phyloP scores from a whole-genome alignment of 2,797 vertebrate species.

The Erethizon dorsatum region DNA sequence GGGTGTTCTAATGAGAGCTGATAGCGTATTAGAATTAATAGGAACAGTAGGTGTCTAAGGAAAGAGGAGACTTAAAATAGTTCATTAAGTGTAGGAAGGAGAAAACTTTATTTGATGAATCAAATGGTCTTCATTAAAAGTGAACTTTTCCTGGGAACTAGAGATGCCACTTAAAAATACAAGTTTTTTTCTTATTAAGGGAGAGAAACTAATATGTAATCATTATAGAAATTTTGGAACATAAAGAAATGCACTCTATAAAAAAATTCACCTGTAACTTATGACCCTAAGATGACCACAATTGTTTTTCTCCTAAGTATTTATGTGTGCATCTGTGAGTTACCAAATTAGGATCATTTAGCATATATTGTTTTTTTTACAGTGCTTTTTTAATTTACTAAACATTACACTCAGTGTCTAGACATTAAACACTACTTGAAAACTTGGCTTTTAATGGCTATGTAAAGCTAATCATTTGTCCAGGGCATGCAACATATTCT shows the following conservation, averaged over 20 bases:
- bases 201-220: slow-evolving; percentile 48
- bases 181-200: slow-evolving; percentile 70
- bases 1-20: slow-evolving; percentile 87
- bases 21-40: slow-evolving; percentile 85
- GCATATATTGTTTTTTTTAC: neutral
- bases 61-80: slow-evolving; percentile 85
- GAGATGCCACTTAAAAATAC: slow-evolving; percentile 67
- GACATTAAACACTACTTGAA: slow-evolving; percentile 1
- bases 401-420: neutral
- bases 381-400: slow-evolving; percentile 1
- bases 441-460: neutral
- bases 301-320: neutral
- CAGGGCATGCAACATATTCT: neutral
- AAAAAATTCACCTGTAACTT: slow-evolving; percentile 22
- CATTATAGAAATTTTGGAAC: slow-evolving; percentile 18
- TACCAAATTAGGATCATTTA: neutral
- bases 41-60: slow-evolving; percentile 87
- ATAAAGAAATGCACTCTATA: neutral
- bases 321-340: slow-evolving; percentile 7
- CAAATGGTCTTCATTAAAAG: slow-evolving; percentile 82
- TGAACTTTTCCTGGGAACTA: slow-evolving; percentile 75
- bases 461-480: neutral
- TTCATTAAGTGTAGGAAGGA: slow-evolving; percentile 85
- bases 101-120: slow-evolving; percentile 85
- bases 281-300: neutral